Percentiles rank a stretch among this genome's conserved stretches.
Evolutionary conservation across 1,140 invertebrate genomes (phyloP).

Genomic region (Samia ricini): DNA sequence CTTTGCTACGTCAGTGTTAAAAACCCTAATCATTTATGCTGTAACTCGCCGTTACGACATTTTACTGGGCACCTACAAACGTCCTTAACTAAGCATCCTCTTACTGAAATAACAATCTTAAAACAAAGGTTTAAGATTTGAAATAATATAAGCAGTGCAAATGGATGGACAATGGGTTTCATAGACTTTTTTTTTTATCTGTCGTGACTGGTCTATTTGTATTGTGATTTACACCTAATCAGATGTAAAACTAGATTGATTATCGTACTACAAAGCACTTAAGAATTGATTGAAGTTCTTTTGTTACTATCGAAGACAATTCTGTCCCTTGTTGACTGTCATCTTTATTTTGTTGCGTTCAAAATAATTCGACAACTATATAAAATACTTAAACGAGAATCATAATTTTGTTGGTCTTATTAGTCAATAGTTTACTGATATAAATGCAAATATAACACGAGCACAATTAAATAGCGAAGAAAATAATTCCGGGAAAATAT

Average conservation of each 20-base stretch:
- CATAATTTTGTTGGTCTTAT: no score
- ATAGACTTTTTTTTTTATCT: conserved; percentile 10
- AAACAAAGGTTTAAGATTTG: not conserved
- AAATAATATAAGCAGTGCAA: not conserved
- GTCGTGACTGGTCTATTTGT: conserved; percentile 71
- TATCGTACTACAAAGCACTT: conserved; percentile 50
- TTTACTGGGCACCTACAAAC: conserved; percentile 12
- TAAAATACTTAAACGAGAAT: not conserved
- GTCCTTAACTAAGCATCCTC: not conserved
- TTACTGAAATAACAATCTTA: not conserved
- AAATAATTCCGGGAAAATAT: no score
- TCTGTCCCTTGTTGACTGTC: conserved; percentile 42
- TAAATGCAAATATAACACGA: no score
- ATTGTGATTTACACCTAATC: conserved; percentile 75
- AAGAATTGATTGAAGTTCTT: conserved; percentile 44
- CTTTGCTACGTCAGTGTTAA: conserved; percentile 28
- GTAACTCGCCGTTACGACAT: conserved; percentile 16
- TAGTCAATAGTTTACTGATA: no score
- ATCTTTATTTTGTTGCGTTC: conserved; percentile 24
- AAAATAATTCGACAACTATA: not conserved
- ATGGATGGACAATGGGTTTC: not conserved
- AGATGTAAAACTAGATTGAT: conserved; percentile 72
- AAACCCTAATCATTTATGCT: conserved; percentile 35
- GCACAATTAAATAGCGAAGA: no score
- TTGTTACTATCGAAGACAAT: conserved; percentile 54